Conservation (phyloP, 2,888 invertebrate genomes). For the Platerodrilus igneus region DNA sequence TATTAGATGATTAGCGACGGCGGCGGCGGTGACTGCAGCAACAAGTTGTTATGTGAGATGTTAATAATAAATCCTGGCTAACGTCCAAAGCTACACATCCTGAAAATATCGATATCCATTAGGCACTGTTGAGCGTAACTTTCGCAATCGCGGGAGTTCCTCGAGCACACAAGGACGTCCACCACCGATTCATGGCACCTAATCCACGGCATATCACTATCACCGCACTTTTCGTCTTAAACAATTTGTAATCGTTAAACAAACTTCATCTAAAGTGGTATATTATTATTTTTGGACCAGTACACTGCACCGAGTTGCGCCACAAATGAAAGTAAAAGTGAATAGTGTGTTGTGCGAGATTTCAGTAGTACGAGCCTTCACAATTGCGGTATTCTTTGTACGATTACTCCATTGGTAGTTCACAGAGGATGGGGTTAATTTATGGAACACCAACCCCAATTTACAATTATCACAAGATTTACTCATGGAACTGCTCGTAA, state of each 20-base stretch:
- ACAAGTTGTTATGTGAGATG: slow-evolving; percentile 22
- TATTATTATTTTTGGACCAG: slow-evolving; percentile 48
- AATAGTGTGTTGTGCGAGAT: too few relatives aligned
- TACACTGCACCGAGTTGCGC: slow-evolving; percentile 47
- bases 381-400: too few relatives aligned
- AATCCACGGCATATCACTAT: slow-evolving; percentile 29
- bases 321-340: slow-evolving; percentile 53
- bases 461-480: too few relatives aligned
- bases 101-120: slow-evolving; percentile 40
- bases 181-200: slow-evolving; percentile 41
- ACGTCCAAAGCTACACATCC: slow-evolving; percentile 35
- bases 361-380: slow-evolving; percentile 33
- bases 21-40: slow-evolving; percentile 13
- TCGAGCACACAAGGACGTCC: slow-evolving; percentile 42
- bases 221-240: slow-evolving; percentile 36
- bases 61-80: slow-evolving; percentile 18
- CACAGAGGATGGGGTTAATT: too few relatives aligned
- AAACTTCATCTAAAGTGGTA: slow-evolving; percentile 44
- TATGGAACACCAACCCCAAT: too few relatives aligned
- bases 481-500: slow-evolving; percentile 45
- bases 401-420: too few relatives aligned
- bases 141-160: slow-evolving; percentile 39
- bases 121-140: slow-evolving; percentile 40
- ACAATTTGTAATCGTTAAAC: slow-evolving; percentile 27
- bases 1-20: slow-evolving; percentile 2